Evolutionary conservation across 2,113 vertebrate genomes (phyloP).

Genomic region (Machaerirhynchus nigripectus): DNA sequence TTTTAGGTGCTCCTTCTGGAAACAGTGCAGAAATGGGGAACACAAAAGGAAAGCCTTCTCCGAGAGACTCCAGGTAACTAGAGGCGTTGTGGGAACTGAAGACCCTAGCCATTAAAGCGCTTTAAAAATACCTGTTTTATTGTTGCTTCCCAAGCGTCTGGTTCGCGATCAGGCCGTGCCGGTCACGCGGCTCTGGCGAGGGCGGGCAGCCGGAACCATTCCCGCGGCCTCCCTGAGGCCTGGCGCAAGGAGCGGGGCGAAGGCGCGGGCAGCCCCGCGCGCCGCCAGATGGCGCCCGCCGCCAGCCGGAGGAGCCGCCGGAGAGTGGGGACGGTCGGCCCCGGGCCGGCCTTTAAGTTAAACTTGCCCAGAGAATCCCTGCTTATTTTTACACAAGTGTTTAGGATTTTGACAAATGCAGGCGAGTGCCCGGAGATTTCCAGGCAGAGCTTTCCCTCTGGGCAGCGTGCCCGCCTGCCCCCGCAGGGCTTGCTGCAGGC

Average conservation of each 20-base stretch:
- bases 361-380: accelerated
- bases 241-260: too few relatives aligned
- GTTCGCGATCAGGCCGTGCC: neutral
- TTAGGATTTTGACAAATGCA: neutral
- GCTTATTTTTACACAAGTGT: accelerated
- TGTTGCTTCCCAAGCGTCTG: neutral
- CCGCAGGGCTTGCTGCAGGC: neutral
- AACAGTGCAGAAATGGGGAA: neutral
- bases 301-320: neutral
- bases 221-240: accelerated
- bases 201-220: too few relatives aligned
- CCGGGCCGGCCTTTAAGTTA: accelerated
- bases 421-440: neutral
- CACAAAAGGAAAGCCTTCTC: neutral
- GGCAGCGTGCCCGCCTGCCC: neutral
- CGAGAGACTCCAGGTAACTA: neutral
- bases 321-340: accelerated
- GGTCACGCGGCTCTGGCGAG: neutral
- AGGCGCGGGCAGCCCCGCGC: neutral
- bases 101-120: neutral
- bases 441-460: neutral
- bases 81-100: neutral
- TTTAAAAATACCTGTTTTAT: neutral
- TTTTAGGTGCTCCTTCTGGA: neutral
- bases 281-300: constrained; percentile 36